A percentile compares a stretch with the other conserved stretches of the same genome.
These are phyloP conservation scores for Nephila pilipes DNA, from an alignment of 1,140 invertebrate species.

Conservation along the genomic window DNA sequence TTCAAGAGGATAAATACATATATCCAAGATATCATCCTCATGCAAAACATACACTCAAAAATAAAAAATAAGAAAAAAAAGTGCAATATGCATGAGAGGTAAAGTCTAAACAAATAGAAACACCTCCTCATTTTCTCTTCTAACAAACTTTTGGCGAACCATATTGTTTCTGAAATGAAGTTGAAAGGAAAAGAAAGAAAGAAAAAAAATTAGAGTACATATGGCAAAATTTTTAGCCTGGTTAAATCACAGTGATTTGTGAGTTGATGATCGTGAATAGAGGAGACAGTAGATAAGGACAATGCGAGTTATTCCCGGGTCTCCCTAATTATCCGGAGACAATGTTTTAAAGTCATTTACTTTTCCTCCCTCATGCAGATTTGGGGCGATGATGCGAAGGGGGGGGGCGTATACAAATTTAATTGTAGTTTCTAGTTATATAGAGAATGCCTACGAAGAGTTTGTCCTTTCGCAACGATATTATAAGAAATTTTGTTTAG, in stretches of 20 bases:
- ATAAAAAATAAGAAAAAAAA: conserved; percentile 7
- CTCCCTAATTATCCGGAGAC: conserved; percentile 73
- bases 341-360: conserved; percentile 77
- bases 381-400: conserved; percentile 56
- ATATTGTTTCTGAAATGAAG: neutral
- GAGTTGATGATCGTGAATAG: conserved; percentile 64
- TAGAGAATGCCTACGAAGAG: too few species aligned
- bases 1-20: neutral
- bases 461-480: too few species aligned
- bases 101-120: conserved; percentile 3
- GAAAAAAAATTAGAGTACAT: neutral
- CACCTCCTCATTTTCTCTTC: conserved; percentile 35
- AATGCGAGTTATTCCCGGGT: conserved; percentile 69
- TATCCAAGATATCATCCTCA: neutral
- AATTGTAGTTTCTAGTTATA: neutral
- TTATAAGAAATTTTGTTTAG: too few species aligned
- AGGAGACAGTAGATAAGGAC: conserved; percentile 63
- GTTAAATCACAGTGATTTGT: conserved; percentile 77
- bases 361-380: conserved; percentile 76
- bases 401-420: conserved; percentile 45
- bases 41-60: neutral
- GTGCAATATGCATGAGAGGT: neutral
- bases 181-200: neutral
- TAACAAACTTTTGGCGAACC: neutral
- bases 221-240: conserved; percentile 66